Conservation (phyloP, 2,888 invertebrate genomes). For the Oxytorus armatus region DNA sequence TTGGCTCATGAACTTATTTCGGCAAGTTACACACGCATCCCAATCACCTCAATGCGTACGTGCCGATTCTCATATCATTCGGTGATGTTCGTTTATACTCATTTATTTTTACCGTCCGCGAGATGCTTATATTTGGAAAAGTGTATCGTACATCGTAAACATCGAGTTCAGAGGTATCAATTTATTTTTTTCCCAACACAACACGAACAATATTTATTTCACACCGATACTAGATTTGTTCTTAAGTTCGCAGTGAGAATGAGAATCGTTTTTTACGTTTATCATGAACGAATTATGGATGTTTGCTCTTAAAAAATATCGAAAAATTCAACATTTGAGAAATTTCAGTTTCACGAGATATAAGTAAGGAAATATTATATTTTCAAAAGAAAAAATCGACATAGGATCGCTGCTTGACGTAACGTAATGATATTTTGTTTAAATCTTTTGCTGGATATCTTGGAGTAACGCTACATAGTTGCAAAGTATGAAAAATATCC, state of each 20-base stretch:
- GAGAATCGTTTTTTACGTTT: not conserved
- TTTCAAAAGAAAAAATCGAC: not conserved
- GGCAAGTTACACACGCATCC: constrained; percentile 44
- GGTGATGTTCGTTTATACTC: not conserved
- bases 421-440: too few relatives aligned
- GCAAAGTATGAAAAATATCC: not conserved
- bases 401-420: too few relatives aligned
- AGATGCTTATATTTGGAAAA: constrained; percentile 38
- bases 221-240: constrained; percentile 11
- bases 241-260: not conserved
- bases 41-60: constrained; percentile 35
- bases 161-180: constrained; percentile 9
- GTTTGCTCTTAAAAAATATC: not conserved
- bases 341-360: too few relatives aligned
- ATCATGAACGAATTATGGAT: not conserved
- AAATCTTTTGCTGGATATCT: too few relatives aligned
- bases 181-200: constrained; percentile 31
- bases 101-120: constrained; percentile 23
- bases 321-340: too few relatives aligned
- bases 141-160: constrained; percentile 50
- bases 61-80: constrained; percentile 29
- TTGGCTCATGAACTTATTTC: constrained; percentile 60
- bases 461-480: not conserved
- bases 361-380: too few relatives aligned
- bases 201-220: constrained; percentile 28